A percentile compares a stretch with the other conserved stretches of the same genome.
phyloP scores from a whole-genome alignment of 1,140 invertebrate genomes.

The Nephila pilipes region DNA sequence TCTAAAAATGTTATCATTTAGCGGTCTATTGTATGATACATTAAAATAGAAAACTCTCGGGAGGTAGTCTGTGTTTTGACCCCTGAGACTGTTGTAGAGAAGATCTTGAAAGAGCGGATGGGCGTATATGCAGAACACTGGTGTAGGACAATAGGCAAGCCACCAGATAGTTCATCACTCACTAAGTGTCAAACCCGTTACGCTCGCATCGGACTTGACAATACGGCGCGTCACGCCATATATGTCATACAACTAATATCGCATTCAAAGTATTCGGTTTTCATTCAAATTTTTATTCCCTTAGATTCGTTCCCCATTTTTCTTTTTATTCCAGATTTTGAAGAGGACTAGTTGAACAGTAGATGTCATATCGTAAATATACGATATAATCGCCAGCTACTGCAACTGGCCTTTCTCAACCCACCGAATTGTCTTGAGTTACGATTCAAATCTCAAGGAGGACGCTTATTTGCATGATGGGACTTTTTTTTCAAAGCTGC shows the following conservation, averaged over 20 bases:
- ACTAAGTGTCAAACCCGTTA: conserved; percentile 64
- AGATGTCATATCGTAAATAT: background rate
- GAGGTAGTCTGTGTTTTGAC: background rate
- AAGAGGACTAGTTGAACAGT: conserved; percentile 10
- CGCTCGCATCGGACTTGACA: conserved; percentile 59
- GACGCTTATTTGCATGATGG: conserved; percentile 50
- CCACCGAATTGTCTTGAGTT: conserved; percentile 13
- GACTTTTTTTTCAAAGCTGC: background rate
- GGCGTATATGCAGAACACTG: conserved; percentile 13
- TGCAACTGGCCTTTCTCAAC: conserved; percentile 6
- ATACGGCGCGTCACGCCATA: conserved; percentile 24
- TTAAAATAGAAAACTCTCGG: background rate
- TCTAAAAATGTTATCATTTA: conserved; percentile 16
- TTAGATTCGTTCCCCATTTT: background rate
- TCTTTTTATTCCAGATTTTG: background rate
- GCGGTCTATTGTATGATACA: background rate
- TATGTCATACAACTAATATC: conserved; percentile 45
- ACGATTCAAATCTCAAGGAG: conserved; percentile 37
- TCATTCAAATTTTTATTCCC: conserved; percentile 64
- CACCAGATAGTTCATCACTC: conserved; percentile 61
- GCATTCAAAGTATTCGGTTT: conserved; percentile 54
- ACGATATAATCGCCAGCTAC: background rate
- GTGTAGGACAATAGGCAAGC: conserved; percentile 22
- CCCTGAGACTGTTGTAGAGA: background rate
- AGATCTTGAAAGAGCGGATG: conserved; percentile 14